These are phyloP conservation scores for Silvanus unidentatus DNA, from an alignment of 2,888 invertebrate species.

Conservation along the genomic window DNA sequence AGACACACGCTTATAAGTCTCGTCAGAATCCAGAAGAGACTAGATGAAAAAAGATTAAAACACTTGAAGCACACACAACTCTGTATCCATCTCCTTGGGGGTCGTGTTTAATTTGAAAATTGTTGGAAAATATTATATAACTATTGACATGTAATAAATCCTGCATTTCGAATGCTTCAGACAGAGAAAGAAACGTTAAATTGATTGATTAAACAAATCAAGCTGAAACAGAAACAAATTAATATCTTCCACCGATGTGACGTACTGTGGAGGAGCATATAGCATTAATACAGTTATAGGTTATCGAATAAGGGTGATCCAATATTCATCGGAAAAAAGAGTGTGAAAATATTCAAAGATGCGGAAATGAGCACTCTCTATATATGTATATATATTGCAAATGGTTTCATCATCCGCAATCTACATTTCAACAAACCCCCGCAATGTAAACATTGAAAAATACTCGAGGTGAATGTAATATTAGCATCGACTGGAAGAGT, in stretches of 20 bases:
- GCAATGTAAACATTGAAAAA: slow-evolving; percentile 47
- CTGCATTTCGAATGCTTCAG: too few species aligned
- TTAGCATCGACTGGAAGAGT: slow-evolving; percentile 25
- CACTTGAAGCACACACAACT: background rate
- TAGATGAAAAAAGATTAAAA: slow-evolving; percentile 3
- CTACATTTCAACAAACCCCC: slow-evolving; percentile 43
- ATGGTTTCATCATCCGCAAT: slow-evolving; percentile 43
- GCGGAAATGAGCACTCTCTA: slow-evolving; percentile 22
- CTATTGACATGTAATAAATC: slow-evolving; percentile 17
- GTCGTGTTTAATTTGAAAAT: slow-evolving; percentile 17
- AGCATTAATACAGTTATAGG: too few species aligned
- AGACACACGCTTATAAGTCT: slow-evolving; percentile 14
- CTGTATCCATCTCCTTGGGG: slow-evolving; percentile 11
- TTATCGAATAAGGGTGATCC: too few species aligned
- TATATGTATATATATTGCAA: slow-evolving; percentile 39
- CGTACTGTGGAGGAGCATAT: too few species aligned
- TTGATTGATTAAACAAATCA: too few species aligned
- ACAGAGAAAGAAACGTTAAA: too few species aligned
- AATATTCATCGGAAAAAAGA: slow-evolving; percentile 16
- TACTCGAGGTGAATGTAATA: slow-evolving; percentile 44
- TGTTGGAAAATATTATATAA: slow-evolving; percentile 19
- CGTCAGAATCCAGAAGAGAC: slow-evolving; percentile 6
- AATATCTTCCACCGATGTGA: too few species aligned
- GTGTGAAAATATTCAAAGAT: slow-evolving; percentile 31
- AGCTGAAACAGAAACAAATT: too few species aligned